Evolutionary conservation across 2,888 invertebrate genomes (phyloP).

Genomic region (Branchellion lobata): DNA sequence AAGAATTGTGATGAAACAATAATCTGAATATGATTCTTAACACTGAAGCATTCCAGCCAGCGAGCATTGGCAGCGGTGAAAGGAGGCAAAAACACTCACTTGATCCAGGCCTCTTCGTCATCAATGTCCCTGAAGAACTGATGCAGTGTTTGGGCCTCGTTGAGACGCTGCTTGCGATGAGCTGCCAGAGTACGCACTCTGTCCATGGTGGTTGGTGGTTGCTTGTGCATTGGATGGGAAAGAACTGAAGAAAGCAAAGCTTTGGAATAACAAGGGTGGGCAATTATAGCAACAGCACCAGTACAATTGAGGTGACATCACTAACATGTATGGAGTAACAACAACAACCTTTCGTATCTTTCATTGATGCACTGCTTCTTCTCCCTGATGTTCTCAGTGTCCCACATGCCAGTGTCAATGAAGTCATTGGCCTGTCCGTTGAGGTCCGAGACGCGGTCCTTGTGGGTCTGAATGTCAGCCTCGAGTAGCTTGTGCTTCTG

Average conservation of each 20-base stretch:
- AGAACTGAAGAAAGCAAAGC: too few relatives aligned
- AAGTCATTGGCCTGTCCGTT: constrained; percentile 89
- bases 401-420: constrained; percentile 89
- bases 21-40: too few relatives aligned
- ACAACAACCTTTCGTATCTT: constrained; percentile 72
- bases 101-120: constrained; percentile 99
- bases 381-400: constrained; percentile 86
- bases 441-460: constrained; percentile 74
- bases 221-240: too few relatives aligned
- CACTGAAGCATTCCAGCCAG: too few relatives aligned
- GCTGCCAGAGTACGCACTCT: constrained; percentile 86
- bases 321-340: too few relatives aligned
- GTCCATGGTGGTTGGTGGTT: neutral
- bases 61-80: too few relatives aligned
- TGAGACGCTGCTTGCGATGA: constrained; percentile 84
- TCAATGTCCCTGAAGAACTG: constrained; percentile 99
- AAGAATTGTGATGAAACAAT: too few relatives aligned
- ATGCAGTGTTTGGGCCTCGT: constrained; percentile 95
- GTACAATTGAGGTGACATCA: too few relatives aligned
- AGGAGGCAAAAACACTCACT: constrained; percentile 63
- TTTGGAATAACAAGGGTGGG: too few relatives aligned
- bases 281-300: too few relatives aligned
- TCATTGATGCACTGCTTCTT: constrained; percentile 93
- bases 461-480: constrained; percentile 91
- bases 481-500: constrained; percentile 86